Base-by-base conservation (phyloP, 2,888 invertebrate genomes). In the Panzeria rudis region DNA sequence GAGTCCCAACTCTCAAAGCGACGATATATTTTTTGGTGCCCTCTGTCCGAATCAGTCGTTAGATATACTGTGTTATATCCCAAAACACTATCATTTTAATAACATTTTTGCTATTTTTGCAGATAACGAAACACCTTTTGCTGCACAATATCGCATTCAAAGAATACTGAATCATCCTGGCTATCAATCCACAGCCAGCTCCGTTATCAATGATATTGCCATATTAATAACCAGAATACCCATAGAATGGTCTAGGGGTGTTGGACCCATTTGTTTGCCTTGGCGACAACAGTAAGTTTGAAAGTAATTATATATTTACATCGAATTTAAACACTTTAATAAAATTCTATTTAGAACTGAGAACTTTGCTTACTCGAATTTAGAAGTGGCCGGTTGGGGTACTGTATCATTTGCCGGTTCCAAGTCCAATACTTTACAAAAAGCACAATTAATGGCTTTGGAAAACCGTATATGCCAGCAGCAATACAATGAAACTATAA, bases 181-280 rank as follows among this genome's bases (percentile, higher is more conserved):
- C 0, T 91, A 92, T 47, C 78, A 77, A 5, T 71, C 86, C 4
- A 71, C 73, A 0, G 78, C 78, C 3, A 8, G 52, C 0, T 85
- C 72, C 3, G 75, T 88, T 3, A 25, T 68, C 0, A 93, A 94
- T 86, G 95, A 95, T 86, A 93, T 95, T 73, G 94, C 93, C 0
- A 64, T 95, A 7, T 83, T 94, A 0, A 89, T 91, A 68, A 93
- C 94, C 0, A 73, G 69, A 0, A 88, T 86, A 0, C 20, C 77
- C 0, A 94, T 95, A 0, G 82, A 86, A 5, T 95, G 93, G 89
- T 93, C 91, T 15, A 88, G 92, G 0, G 92, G 93, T 62, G 94
- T 95, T 15, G 94, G 94, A 0, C 95, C 95, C 0, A 93, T 93
- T 75, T 95, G 95, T 88, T 90, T 95, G 41, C 95, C 95, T 0